These are phyloP conservation scores for Scaptomyza hsui DNA, from an alignment of 1,140 invertebrate genomes.

Conservation along the genomic window DNA sequence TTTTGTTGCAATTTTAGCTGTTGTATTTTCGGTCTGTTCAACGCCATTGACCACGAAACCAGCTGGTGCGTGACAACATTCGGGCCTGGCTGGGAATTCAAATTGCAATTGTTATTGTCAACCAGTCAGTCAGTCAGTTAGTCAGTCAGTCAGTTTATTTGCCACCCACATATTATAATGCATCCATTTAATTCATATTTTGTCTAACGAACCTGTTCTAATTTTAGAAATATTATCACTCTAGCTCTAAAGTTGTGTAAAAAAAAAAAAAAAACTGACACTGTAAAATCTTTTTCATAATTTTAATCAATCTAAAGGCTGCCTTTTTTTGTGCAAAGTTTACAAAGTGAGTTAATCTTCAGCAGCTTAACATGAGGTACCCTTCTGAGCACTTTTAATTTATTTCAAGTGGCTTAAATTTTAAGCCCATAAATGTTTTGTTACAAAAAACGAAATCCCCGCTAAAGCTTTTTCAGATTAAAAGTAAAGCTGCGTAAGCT, in stretches of 20 bases:
- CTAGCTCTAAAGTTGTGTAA: too few relatives aligned
- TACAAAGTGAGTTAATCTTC: background rate
- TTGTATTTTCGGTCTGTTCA: constrained; percentile 49
- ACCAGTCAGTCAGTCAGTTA: background rate
- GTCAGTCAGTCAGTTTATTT: too few relatives aligned
- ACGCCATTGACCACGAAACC: constrained; percentile 71
- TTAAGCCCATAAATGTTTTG: background rate
- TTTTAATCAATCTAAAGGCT: too few relatives aligned
- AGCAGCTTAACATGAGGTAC: background rate
- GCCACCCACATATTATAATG: too few relatives aligned
- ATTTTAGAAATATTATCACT: too few relatives aligned
- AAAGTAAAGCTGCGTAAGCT: background rate
- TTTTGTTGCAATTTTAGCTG: constrained; percentile 22
- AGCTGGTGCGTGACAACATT: constrained; percentile 58
- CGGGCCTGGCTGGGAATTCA: constrained; percentile 1
- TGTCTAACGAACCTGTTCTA: too few relatives aligned
- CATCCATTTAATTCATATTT: too few relatives aligned
- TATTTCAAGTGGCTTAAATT: background rate
- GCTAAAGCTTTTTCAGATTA: background rate
- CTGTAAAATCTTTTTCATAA: too few relatives aligned
- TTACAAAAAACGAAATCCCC: background rate
- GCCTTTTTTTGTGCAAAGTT: background rate
- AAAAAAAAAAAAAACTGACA: too few relatives aligned
- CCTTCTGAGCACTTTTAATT: background rate
- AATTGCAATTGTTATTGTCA: constrained; percentile 7